These are phyloP conservation scores for Grus americana DNA, from an alignment of 2,113 vertebrate species.

Conservation along the genomic window DNA sequence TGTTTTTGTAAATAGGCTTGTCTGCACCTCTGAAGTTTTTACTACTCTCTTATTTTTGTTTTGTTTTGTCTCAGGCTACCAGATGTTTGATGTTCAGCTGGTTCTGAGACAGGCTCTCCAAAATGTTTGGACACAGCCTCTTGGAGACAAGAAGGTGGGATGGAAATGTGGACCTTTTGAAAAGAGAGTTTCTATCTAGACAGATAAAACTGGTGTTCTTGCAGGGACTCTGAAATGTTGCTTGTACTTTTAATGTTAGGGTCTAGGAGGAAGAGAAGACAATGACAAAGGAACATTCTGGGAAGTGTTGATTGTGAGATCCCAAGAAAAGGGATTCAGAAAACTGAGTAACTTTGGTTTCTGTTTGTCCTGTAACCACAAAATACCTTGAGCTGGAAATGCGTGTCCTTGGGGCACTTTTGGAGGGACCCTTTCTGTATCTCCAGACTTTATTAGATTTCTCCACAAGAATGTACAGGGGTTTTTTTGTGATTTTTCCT, in stretches of 20 bases:
- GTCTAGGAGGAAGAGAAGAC: not conserved
- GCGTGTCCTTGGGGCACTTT: not conserved
- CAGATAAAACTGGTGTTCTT: not conserved
- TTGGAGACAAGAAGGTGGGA: constrained; percentile 65
- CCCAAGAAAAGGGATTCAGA: not conserved
- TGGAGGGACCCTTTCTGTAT: not conserved
- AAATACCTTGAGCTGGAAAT: not conserved
- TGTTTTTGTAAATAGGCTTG: not conserved
- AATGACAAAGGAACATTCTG: not conserved
- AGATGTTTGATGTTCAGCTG: constrained; percentile 70
- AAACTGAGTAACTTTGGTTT: not conserved
- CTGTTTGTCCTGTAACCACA: not conserved
- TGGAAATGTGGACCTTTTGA: not conserved
- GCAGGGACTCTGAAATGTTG: not conserved
- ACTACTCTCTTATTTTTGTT: not conserved
- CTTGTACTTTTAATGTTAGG: not conserved
- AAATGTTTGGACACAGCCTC: constrained; percentile 72
- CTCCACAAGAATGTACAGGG: not conserved
- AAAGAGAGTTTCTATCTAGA: not conserved
- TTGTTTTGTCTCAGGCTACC: constrained; percentile 39
- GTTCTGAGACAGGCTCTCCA: constrained; percentile 71
- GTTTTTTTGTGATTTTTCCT: not conserved
- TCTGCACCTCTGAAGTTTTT: not conserved
- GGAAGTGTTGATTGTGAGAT: not conserved
- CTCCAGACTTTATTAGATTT: not conserved